Conservation (phyloP, 2,797 vertebrate species). For the Enteromius viviparus region DNA sequence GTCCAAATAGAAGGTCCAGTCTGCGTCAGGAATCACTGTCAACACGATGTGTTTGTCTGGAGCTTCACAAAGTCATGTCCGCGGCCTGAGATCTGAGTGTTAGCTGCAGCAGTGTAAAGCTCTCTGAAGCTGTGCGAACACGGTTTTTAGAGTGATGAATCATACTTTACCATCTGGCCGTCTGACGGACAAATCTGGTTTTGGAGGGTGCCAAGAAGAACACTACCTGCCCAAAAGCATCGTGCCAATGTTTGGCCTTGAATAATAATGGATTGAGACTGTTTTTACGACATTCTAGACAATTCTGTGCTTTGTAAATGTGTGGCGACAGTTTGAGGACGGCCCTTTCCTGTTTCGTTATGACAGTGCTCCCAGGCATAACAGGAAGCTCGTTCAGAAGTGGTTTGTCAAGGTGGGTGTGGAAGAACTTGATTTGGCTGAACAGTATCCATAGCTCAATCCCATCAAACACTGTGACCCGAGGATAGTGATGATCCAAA, state of each 20-base stretch:
- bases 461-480: neutral
- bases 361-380: neutral
- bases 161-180: constrained; percentile 32
- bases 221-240: constrained; percentile 12
- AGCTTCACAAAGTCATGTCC: neutral
- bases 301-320: neutral
- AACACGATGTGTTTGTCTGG: constrained; percentile 10
- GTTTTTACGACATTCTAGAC: neutral
- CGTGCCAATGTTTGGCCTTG: neutral
- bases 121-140: constrained; percentile 4
- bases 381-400: constrained; percentile 5
- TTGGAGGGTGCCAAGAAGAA: constrained; percentile 10
- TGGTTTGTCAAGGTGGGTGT: neutral
- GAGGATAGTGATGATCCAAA: neutral
- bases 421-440: neutral
- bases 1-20: neutral
- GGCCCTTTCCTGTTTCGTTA: neutral
- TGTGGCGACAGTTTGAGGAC: neutral
- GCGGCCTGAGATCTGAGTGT: neutral
- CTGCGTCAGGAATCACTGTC: neutral
- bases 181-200: constrained; percentile 23
- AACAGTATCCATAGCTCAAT: neutral
- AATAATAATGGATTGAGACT: neutral
- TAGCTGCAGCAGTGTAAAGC: neutral
- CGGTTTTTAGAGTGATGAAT: constrained; percentile 19